Evolutionary conservation across 2,113 vertebrate genomes (phyloP), one percentile per base, ranked within the genome.

Genomic region (Ranitomeya variabilis): DNA sequence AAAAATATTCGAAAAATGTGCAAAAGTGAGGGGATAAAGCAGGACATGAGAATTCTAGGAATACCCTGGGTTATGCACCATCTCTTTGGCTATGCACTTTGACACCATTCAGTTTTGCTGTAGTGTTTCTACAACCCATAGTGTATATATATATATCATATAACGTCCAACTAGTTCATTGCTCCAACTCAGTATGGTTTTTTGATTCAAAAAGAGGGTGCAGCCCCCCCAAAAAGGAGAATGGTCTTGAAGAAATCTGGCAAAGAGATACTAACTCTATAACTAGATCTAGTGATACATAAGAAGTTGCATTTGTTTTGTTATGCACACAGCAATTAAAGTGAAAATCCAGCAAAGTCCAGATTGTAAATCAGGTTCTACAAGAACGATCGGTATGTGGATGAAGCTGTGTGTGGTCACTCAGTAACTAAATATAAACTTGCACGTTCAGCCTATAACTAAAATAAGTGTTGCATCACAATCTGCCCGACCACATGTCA

Each of bases 351-450:
- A 64, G 80, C 15, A 10, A 9, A 3, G 15, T 11, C 55, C 11
- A 19, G 12, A 31, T 16, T 45, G 9, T 18, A 45, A 67, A 66
- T 52, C 80, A 12, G 19, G 26, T 45, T 82, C 60, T 23, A 14
- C 19, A 4, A 80, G n/a, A 59, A 59, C 1, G 16, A 15, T 59
- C 78, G 31, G 54, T 60, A 21, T 31, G 19, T n/a, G 52, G 80
- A 11, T 64, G 45, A 45, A n/a, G n/a, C 21, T 7, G 51, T 13
- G 21, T 3, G 10, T 21, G 31, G 16, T 83, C 62, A 52, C 45
- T n/a, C 31, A n/a, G 37, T 51, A 66, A 66, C 80, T 66, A 83
- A 83, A 83, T 66, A 83, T 83, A 83, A 67, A 45, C 18, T 21
- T 82, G 59, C 60, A 66, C 66, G 59, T 21, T 64, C 80, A 52